Percentiles rank a stretch among this genome's conserved stretches.
Conservation (phyloP, 2,888 invertebrate species). For the Drosophila helvetica region DNA sequence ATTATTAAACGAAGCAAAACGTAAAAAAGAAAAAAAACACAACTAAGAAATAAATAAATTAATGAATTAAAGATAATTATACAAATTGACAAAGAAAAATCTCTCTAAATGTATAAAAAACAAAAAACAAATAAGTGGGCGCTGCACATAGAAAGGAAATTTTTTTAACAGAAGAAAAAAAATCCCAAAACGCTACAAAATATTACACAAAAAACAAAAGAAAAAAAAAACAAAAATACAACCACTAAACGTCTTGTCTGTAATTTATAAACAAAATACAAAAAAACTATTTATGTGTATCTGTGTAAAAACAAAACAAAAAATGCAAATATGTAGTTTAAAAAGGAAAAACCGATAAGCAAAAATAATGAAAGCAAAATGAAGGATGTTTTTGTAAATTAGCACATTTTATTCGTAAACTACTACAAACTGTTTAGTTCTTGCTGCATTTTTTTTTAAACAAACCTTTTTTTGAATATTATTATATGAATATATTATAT, state of each 20-base stretch:
- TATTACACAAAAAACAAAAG: constrained; percentile 30
- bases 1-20: constrained; percentile 55
- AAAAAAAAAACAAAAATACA: constrained; percentile 31
- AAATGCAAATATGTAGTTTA: constrained; percentile 29
- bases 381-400: constrained; percentile 68
- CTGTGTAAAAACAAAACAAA: constrained; percentile 57
- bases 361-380: constrained; percentile 14
- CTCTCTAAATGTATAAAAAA: constrained; percentile 48
- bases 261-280: constrained; percentile 44
- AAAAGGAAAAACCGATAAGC: constrained; percentile 38
- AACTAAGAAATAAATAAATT: constrained; percentile 18
- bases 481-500: constrained; percentile 62
- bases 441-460: constrained; percentile 43
- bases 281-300: constrained; percentile 68
- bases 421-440: constrained; percentile 47
- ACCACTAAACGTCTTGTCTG: constrained; percentile 49
- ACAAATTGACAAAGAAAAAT: constrained; percentile 43
- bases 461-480: constrained; percentile 41
- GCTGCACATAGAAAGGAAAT: constrained; percentile 42
- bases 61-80: constrained; percentile 16
- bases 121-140: constrained; percentile 31
- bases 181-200: constrained; percentile 15
- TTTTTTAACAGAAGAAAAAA: constrained; percentile 44
- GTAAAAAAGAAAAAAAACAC: constrained; percentile 19
- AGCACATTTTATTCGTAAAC: constrained; percentile 69